phyloP scores from a whole-genome alignment of 1,140 invertebrate species.

The Phocides pigmalion region DNA sequence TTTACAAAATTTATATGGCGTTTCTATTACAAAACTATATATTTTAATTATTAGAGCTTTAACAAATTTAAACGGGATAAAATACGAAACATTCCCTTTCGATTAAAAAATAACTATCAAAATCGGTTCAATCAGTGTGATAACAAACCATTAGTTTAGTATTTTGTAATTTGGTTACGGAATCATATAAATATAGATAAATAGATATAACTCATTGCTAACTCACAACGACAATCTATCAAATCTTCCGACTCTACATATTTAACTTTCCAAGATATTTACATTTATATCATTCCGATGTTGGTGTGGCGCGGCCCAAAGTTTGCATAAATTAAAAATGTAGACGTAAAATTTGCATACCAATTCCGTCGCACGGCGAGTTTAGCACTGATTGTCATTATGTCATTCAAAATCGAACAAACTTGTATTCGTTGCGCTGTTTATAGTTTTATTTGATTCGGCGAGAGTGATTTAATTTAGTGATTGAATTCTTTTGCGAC shows the following conservation, averaged over 20 bases:
- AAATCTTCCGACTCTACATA: background rate
- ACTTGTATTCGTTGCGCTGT: background rate
- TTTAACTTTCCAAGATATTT: background rate
- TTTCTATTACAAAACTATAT: too few species aligned
- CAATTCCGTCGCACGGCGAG: conserved; percentile 3
- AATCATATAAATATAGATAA: too few species aligned
- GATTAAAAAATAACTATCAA: too few species aligned
- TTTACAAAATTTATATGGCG: too few species aligned
- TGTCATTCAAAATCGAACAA: conserved; percentile 11
- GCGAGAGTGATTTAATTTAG: conserved; percentile 3
- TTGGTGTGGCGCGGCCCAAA: background rate
- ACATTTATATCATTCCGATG: background rate
- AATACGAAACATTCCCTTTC: too few species aligned
- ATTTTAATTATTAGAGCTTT: too few species aligned
- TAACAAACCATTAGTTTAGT: too few species aligned
- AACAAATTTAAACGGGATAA: too few species aligned
- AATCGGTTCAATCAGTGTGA: too few species aligned
- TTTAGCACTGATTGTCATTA: conserved; percentile 5
- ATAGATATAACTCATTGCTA: too few species aligned
- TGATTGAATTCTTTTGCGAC: conserved; percentile 1
- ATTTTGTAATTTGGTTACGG: too few species aligned
- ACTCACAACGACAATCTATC: background rate
- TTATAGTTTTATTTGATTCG: background rate
- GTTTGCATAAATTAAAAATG: conserved; percentile 11
- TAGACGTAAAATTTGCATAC: conserved; percentile 3